Evolutionary conservation across 2,113 vertebrate genomes (phyloP), one percentile per base, ranked within the genome.

Genomic region (Centropus unirufus): DNA sequence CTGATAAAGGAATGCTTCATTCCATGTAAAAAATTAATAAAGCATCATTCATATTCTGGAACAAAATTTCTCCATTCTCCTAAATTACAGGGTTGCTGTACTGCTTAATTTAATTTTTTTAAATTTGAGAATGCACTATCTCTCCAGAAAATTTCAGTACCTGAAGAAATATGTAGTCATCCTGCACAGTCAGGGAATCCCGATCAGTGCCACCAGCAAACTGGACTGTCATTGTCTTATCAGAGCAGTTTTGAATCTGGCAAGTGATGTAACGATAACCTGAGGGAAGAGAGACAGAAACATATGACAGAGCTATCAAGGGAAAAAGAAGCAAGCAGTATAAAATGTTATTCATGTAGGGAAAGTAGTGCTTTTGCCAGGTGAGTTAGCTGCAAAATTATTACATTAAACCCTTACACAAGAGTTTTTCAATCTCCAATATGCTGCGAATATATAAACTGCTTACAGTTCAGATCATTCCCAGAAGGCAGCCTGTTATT

Each of bases 131-230:
- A 83, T 16, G 16, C 24, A 9, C 17, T 62, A 11, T 54, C 15
- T 61, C n/a, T 77, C 57, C 18, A 69, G 24, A 72, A 89, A 69
- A 52, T 8, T 9, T 39, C 49, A 80, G 81, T 98, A 99, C 99
- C 99, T 99, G 99, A 34, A 99, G 97, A 96, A 99, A 99, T 95
- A 99, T 92, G 97, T 99, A 99, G 92, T 99, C 98, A 40, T 99
- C 98, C 95, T 99, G 99, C 90, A 99, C 98, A 7, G 98, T 97
- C 72, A 99, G 97, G 1, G 99, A 99, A 95, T 98, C 98, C 63
- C 93, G 98, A 97, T 99, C 99, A 14, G 99, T 98, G 91, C 97
- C 98, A 58, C 98, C 98, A 11, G 98, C 85, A 94, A 99, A 99
- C 67, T 98, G 98, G 26, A 98, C 95, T 4, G 95, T 96, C 90